A percentile compares a stretch with the other conserved stretches of the same genome.
phyloP scores from a whole-genome alignment of 2,113 vertebrate genomes.

The Salvator merianae region DNA sequence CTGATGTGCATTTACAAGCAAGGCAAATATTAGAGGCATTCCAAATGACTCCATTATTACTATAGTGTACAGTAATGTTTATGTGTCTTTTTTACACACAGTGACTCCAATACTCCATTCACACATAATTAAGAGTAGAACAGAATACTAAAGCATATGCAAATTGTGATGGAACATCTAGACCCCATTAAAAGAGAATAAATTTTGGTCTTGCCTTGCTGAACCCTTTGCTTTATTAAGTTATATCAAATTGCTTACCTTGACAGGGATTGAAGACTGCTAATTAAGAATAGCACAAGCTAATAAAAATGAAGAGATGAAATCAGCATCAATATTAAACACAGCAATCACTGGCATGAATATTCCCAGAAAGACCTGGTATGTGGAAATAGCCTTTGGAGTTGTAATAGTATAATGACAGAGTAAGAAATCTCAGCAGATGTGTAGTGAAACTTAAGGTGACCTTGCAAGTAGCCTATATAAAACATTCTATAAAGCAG shows the following conservation, averaged over 20 bases:
- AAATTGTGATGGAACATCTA: conserved; percentile 34
- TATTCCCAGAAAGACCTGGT: conserved; percentile 44
- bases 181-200: conserved; percentile 57
- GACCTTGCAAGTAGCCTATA: conserved; percentile 70
- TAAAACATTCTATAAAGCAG: conserved; percentile 59
- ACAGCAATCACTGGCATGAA: conserved; percentile 44
- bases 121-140: conserved; percentile 6
- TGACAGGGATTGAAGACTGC: conserved; percentile 64
- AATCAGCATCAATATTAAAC: conserved; percentile 70
- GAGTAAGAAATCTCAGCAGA: conserved; percentile 56
- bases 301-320: conserved; percentile 59
- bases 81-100: not conserved
- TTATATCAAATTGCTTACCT: conserved; percentile 67
- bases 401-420: conserved; percentile 53
- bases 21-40: not conserved
- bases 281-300: conserved; percentile 59
- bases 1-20: not conserved
- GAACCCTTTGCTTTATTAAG: conserved; percentile 53
- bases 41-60: not conserved
- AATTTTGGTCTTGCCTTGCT: conserved; percentile 56
- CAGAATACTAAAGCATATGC: conserved; percentile 1
- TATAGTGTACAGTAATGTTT: not conserved
- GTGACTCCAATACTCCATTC: not conserved
- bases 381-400: conserved; percentile 52
- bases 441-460: conserved; percentile 65